These are phyloP conservation scores for Ryuthela nishihirai DNA, from an alignment of 2,888 invertebrate genomes.

Conservation along the genomic window DNA sequence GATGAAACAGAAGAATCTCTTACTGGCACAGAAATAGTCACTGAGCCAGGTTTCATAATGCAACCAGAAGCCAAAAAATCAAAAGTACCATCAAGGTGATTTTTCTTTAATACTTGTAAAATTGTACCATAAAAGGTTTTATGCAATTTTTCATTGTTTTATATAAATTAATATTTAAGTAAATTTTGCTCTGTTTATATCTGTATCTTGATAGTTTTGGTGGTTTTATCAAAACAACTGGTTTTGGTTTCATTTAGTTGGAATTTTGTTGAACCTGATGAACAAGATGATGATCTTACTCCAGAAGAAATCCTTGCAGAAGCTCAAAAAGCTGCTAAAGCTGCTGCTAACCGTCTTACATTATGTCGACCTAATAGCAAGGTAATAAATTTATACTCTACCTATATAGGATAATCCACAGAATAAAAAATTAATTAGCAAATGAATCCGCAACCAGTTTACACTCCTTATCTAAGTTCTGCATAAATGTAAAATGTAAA, in stretches of 20 bases:
- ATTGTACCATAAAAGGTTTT: no score
- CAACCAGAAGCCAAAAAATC: slow-evolving; percentile 40
- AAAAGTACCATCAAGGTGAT: slow-evolving; percentile 39
- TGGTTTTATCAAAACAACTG: not conserved
- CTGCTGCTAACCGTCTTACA: slow-evolving; percentile 63
- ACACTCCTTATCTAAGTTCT: no score
- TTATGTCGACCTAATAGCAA: slow-evolving; percentile 56
- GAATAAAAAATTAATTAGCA: no score
- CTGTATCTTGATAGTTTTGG: not conserved
- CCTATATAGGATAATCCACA: no score
- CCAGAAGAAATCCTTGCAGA: slow-evolving; percentile 49
- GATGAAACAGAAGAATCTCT: slow-evolving; percentile 37
- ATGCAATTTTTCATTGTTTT: no score
- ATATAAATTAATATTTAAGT: no score
- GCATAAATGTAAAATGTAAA: no score
- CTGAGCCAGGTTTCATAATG: slow-evolving; percentile 16
- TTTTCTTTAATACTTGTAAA: not conserved
- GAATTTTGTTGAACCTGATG: slow-evolving; percentile 26
- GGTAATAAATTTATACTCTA: no score
- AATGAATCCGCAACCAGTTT: no score
- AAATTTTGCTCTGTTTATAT: no score
- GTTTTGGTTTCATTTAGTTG: slow-evolving; percentile 6
- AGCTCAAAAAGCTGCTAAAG: slow-evolving; percentile 65
- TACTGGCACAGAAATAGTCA: slow-evolving; percentile 14
- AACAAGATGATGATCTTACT: slow-evolving; percentile 62